Evolutionary conservation across 2,113 vertebrate genomes (phyloP), one percentile per base, ranked within the genome.

Genomic region (Halichoerus grypus): DNA sequence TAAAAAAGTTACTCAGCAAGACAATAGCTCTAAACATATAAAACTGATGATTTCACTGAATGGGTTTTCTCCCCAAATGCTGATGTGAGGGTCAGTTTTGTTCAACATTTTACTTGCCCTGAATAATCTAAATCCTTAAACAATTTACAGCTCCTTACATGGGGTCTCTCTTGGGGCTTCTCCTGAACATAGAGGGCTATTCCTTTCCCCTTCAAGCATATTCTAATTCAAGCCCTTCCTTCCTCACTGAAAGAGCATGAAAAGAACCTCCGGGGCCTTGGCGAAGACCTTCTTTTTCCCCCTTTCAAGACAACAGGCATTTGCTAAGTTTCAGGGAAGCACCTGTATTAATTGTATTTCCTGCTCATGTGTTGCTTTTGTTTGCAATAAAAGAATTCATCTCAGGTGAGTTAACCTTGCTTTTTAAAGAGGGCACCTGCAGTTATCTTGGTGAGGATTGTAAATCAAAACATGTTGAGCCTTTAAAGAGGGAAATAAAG

Each of bases 381-480:
- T 99, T 98, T 97, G 95, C 97, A 97, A 98, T 98, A 98, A 99
- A 99, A 98, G 98, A 99, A 98, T 98, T 98, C 98, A 99, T 98
- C 98, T 99, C 99, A 99, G 99, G 98, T 99, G 99, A 99, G 99
- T 99, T 99, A 99, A 99, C 99, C 99, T 99, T 98, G 98, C 98
- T 98, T 99, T 99, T 97, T 98, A 98, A 97, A 98, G 98, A 98
- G 99, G 99, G 99, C 99, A 99, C 98, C 99, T 99, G 99, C 98
- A 98, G 98, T 99, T 98, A 98, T 98, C 99, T 98, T 96, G 97
- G 98, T 97, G 96, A 94, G 98, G 98, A 98, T 99, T 98, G 98
- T 98, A 98, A 99, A 99, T 99, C 98, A 99, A 99, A 99, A 99
- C 99, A 99, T 97, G 98, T 99, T 99, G 99, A 99, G 99, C 98